These are phyloP conservation scores for Hapalemur alaotrensis DNA, from an alignment of 2,797 vertebrate species.

Conservation along the genomic window DNA sequence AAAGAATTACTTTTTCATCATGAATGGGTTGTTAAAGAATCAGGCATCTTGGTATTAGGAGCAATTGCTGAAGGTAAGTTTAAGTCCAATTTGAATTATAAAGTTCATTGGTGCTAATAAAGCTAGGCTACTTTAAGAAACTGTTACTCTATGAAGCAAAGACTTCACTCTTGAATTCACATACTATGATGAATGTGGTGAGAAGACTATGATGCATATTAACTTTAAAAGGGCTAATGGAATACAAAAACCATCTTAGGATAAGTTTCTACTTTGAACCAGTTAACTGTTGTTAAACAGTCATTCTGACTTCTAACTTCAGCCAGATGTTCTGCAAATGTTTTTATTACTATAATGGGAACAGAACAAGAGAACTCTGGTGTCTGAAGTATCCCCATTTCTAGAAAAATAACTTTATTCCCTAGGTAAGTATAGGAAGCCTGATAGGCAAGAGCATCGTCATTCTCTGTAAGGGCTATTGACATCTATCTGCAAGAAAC, in stretches of 20 bases:
- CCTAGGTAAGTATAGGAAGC: background rate
- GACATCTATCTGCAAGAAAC: background rate
- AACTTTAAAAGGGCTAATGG: background rate
- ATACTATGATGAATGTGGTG: background rate
- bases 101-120: background rate
- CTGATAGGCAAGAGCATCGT: background rate
- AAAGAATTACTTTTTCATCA: conserved; percentile 97
- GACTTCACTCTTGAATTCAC: background rate
- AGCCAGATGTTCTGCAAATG: background rate
- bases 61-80: conserved; percentile 95
- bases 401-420: conserved; percentile 20
- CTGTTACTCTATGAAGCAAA: background rate
- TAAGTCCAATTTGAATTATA: background rate
- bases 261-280: background rate
- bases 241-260: background rate
- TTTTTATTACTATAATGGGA: background rate
- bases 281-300: background rate
- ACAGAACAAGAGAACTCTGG: background rate
- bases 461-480: background rate
- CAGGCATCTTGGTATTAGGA: conserved; percentile 96
- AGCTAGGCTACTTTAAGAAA: background rate
- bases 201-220: background rate
- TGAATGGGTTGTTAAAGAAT: conserved; percentile 97
- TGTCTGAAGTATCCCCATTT: background rate
- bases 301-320: background rate